A percentile compares a stretch with the other conserved stretches of the same genome.
Conservation (phyloP, 2,113 vertebrate species). For the Myxocyprinus asiaticus region DNA sequence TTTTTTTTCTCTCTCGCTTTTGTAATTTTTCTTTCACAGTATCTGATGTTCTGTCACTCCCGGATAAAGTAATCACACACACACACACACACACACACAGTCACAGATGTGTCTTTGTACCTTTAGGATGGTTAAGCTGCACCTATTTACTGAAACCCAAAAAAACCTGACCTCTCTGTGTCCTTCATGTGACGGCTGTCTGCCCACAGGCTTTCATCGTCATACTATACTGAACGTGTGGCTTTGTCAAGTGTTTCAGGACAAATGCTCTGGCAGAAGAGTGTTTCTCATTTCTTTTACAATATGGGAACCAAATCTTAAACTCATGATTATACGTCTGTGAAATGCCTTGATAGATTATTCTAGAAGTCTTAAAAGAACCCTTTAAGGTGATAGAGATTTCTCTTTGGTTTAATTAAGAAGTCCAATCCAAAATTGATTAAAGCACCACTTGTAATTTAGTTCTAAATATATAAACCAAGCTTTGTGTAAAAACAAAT, state of each 20-base stretch:
- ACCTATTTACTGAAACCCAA: slow-evolving; percentile 4
- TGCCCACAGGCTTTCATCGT: slow-evolving; percentile 14
- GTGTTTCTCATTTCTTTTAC: neutral
- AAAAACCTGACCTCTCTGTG: slow-evolving; percentile 31
- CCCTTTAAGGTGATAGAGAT: no score
- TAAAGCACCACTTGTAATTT: no score
- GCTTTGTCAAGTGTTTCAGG: neutral
- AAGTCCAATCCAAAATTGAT: no score
- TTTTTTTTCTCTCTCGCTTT: neutral
- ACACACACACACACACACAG: slow-evolving; percentile 31
- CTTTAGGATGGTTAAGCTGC: neutral
- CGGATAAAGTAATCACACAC: slow-evolving; percentile 35
- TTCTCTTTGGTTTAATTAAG: no score
- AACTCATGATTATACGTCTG: no score
- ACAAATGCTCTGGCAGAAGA: neutral
- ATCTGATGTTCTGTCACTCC: slow-evolving; percentile 15
- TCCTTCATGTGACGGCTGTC: slow-evolving; percentile 28
- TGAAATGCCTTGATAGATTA: no score
- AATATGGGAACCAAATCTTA: no score
- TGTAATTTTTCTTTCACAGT: slow-evolving; percentile 9
- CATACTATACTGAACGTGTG: neutral
- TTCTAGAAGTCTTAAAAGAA: no score
- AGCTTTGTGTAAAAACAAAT: no score
- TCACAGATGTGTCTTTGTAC: neutral
- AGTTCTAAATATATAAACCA: no score